Conservation (phyloP, 2,113 vertebrate genomes). For the Ahaetulla prasina region DNA sequence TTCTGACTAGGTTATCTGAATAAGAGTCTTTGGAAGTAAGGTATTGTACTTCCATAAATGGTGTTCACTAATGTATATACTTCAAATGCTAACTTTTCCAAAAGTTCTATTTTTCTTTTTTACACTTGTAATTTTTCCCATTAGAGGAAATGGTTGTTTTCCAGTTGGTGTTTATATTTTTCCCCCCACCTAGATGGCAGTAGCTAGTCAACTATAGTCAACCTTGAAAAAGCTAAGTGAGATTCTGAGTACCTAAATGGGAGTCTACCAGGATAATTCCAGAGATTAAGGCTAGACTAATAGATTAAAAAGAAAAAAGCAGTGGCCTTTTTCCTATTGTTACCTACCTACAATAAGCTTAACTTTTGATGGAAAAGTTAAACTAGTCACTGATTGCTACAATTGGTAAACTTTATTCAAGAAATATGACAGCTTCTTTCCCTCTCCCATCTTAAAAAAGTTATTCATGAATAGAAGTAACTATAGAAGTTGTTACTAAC, state of each 20-base stretch:
- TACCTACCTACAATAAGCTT: neutral
- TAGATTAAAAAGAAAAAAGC: neutral
- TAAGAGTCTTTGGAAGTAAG: neutral
- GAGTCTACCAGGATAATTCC: neutral
- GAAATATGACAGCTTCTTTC: neutral
- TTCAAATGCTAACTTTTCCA: neutral
- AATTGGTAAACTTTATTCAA: neutral
- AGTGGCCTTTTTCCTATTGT: neutral
- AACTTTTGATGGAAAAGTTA: neutral
- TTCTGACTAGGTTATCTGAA: neutral
- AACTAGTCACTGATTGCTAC: neutral
- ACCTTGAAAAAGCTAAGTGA: neutral
- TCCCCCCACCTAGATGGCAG: neutral
- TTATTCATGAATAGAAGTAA: neutral
- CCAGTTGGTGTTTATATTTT: neutral
- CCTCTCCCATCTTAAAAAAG: neutral
- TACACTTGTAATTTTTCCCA: neutral
- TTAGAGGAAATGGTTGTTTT: neutral
- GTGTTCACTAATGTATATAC: neutral
- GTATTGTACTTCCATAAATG: neutral
- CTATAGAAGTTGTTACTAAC: too few relatives aligned
- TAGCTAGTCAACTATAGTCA: neutral
- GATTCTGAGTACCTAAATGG: neutral
- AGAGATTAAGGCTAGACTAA: neutral
- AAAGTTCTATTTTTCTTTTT: neutral